Evolutionary conservation across 2,888 invertebrate species (phyloP).

Genomic region (Meloe dianella): DNA sequence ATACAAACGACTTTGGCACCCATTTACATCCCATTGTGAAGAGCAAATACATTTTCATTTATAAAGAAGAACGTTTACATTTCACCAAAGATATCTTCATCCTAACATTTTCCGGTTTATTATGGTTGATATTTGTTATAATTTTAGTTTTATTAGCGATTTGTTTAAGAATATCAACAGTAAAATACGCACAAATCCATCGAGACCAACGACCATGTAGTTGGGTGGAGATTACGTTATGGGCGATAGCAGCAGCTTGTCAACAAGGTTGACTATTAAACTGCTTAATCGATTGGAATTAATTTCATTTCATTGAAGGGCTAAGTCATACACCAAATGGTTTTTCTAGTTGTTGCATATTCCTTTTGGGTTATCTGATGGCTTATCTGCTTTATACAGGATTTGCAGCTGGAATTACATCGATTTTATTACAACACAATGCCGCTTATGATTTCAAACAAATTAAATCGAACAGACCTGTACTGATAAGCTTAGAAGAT

Average conservation of each 20-base stretch:
- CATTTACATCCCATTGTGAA: slow-evolving; percentile 25
- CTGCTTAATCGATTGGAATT: no score
- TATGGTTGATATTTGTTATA: slow-evolving; percentile 51
- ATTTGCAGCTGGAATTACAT: slow-evolving; percentile 54
- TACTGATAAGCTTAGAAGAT: slow-evolving; percentile 25
- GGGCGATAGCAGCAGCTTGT: slow-evolving; percentile 55
- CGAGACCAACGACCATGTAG: slow-evolving; percentile 43
- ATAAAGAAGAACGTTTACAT: slow-evolving; percentile 43
- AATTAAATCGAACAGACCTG: slow-evolving; percentile 18
- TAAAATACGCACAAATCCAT: slow-evolving; percentile 40
- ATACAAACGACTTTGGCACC: slow-evolving; percentile 7
- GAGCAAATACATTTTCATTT: slow-evolving; percentile 42
- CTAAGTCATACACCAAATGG: slow-evolving; percentile 49
- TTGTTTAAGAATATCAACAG: slow-evolving; percentile 45
- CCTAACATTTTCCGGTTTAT: slow-evolving; percentile 49
- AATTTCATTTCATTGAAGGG: no score
- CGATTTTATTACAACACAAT: slow-evolving; percentile 47
- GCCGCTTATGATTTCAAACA: slow-evolving; percentile 30
- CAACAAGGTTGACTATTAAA: slow-evolving; percentile 55
- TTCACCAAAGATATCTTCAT: slow-evolving; percentile 52
- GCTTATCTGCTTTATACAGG: slow-evolving; percentile 52
- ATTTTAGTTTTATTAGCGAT: slow-evolving; percentile 45
- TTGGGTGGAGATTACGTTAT: slow-evolving; percentile 53
- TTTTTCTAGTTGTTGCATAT: slow-evolving; percentile 46
- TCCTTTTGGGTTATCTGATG: slow-evolving; percentile 50